Conservation (phyloP, 2,888 invertebrate species). For the Atherix ibis region DNA sequence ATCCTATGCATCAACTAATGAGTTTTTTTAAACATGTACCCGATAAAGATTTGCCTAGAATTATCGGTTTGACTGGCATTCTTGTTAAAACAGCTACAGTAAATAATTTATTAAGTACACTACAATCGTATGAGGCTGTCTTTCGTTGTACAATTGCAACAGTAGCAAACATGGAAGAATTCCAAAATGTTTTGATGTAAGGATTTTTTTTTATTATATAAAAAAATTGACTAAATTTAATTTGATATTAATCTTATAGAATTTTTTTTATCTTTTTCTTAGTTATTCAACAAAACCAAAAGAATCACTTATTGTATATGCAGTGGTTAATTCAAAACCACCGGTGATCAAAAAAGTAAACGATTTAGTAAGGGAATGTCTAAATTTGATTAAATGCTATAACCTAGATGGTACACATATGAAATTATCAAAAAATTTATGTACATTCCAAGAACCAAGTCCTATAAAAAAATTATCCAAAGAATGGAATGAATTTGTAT, state of each 20-base stretch:
- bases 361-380: conserved; percentile 8
- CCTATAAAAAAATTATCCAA: conserved; percentile 34
- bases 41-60: conserved; percentile 40
- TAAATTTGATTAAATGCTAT: conserved; percentile 11
- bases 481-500: conserved; percentile 34
- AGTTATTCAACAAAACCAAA: conserved; percentile 41
- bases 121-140: conserved; percentile 51
- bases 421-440: conserved; percentile 17
- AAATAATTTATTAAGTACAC: conserved; percentile 36
- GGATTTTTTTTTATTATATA: conserved; percentile 8
- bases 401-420: conserved; percentile 17
- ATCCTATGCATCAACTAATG: conserved; percentile 69
- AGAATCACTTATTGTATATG: conserved; percentile 26
- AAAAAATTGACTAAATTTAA: not conserved
- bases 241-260: not conserved
- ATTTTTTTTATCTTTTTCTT: conserved; percentile 14
- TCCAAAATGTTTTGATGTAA: conserved; percentile 31
- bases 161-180: conserved; percentile 37
- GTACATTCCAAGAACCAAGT: conserved; percentile 19
- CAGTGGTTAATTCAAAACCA: not conserved
- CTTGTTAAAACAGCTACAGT: conserved; percentile 59
- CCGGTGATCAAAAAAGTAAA: conserved; percentile 1
- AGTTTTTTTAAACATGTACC: conserved; percentile 39
- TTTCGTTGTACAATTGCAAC: conserved; percentile 58
- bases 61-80: conserved; percentile 79